phyloP scores from a whole-genome alignment of 2,113 vertebrate species.

The Pseudorectes ferrugineus region DNA sequence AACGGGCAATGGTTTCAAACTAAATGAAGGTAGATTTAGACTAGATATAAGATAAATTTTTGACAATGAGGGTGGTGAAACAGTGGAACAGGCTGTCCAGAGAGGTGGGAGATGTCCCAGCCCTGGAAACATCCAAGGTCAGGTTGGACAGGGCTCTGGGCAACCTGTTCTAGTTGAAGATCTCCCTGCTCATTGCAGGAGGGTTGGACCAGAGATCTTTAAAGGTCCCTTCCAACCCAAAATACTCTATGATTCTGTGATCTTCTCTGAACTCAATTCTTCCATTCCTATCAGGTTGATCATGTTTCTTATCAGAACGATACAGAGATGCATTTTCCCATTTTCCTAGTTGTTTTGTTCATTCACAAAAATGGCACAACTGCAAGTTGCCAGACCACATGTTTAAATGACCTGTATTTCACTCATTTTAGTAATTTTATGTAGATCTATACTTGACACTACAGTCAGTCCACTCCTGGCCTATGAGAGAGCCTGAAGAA shows the following conservation, averaged over 20 bases:
- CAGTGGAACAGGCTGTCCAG: neutral
- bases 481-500: neutral
- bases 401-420: neutral
- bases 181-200: neutral
- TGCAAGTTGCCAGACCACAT: neutral
- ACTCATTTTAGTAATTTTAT: neutral
- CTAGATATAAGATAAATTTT: neutral
- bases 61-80: neutral
- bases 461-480: neutral
- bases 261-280: neutral
- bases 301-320: neutral
- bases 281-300: neutral
- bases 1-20: neutral
- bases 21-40: neutral
- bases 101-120: neutral
- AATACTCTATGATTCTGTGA: neutral
- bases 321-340: neutral
- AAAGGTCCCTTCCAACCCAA: neutral
- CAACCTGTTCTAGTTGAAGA: neutral
- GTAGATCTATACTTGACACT: neutral
- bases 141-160: neutral
- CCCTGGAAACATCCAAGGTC: neutral
- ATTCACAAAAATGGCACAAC: neutral
- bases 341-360: neutral
- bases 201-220: neutral